Conservation (phyloP, 2,797 vertebrate species). For the Leucoraja ocellata region DNA sequence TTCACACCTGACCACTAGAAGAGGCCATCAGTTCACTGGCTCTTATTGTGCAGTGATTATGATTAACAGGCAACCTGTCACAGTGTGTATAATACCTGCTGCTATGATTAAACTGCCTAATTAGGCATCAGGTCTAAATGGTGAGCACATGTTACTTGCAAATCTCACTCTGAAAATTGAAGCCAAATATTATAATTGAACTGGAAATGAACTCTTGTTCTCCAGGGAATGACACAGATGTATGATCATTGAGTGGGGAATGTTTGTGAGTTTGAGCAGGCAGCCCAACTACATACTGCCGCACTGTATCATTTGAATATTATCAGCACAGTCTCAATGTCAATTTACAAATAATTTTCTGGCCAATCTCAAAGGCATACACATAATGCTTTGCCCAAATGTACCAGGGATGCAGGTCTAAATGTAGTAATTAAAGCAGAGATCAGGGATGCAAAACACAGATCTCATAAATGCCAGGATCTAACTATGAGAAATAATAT, state of each 20-base stretch:
- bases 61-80: neutral
- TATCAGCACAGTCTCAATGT: slow-evolving; percentile 4
- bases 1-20: too few relatives aligned
- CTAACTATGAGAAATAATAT: neutral
- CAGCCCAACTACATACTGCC: neutral
- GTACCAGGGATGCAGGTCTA: neutral
- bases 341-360: neutral
- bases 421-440: neutral
- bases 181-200: slow-evolving; percentile 6
- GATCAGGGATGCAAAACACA: neutral
- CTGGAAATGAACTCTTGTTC: slow-evolving; percentile 1
- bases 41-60: neutral
- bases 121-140: slow-evolving; percentile 56
- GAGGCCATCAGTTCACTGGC: neutral
- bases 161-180: slow-evolving; percentile 37
- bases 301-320: neutral
- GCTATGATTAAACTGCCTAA: slow-evolving; percentile 56
- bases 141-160: slow-evolving; percentile 51
- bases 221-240: neutral
- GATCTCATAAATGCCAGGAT: neutral
- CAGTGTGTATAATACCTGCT: slow-evolving; percentile 47
- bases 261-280: neutral
- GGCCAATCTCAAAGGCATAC: neutral
- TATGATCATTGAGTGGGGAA: neutral
- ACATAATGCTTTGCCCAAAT: neutral